Evolutionary conservation across 2,888 invertebrate species (phyloP).

Genomic region (Lasius fuliginosus): DNA sequence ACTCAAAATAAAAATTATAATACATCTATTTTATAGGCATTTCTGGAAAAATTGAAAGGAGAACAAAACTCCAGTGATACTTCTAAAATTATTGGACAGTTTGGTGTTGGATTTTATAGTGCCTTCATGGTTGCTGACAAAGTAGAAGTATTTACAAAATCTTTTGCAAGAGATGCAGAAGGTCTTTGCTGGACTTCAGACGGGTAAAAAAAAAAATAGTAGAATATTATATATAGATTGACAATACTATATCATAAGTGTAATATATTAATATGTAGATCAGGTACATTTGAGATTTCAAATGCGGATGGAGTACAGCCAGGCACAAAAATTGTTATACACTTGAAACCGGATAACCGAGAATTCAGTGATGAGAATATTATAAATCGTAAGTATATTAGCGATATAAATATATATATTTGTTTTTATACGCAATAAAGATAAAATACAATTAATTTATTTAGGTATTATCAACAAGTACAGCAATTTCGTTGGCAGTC

Average conservation of each 20-base stretch:
- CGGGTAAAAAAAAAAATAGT: slow-evolving; percentile 89
- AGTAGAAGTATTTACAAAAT: slow-evolving; percentile 96
- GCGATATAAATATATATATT: slow-evolving; percentile 9
- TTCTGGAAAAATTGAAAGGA: slow-evolving; percentile 93
- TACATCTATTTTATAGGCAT: slow-evolving; percentile 88
- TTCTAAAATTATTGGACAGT: slow-evolving; percentile 97
- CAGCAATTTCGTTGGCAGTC: slow-evolving; percentile 98
- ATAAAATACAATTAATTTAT: not conserved
- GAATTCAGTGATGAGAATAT: slow-evolving; percentile 96
- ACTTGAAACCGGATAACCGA: slow-evolving; percentile 95
- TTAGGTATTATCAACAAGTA: slow-evolving; percentile 96
- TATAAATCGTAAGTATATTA: slow-evolving; percentile 89
- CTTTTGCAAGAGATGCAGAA: slow-evolving; percentile 89
- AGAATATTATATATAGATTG: not conserved
- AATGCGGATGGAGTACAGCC: slow-evolving; percentile 94
- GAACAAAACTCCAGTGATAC: slow-evolving; percentile 89
- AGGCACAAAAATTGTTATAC: slow-evolving; percentile 97
- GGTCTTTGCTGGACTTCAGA: slow-evolving; percentile 97
- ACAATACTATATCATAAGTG: not conserved
- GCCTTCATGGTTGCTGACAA: slow-evolving; percentile 98
- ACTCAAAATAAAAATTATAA: not conserved
- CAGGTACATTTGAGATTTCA: slow-evolving; percentile 95
- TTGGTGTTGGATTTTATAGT: slow-evolving; percentile 99
- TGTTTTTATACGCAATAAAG: not conserved
- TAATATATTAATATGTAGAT: slow-evolving; percentile 86